Percentiles rank a stretch among this genome's conserved stretches.
Conservation (phyloP, 2,888 invertebrate species). For the Saturnia pavonia region DNA sequence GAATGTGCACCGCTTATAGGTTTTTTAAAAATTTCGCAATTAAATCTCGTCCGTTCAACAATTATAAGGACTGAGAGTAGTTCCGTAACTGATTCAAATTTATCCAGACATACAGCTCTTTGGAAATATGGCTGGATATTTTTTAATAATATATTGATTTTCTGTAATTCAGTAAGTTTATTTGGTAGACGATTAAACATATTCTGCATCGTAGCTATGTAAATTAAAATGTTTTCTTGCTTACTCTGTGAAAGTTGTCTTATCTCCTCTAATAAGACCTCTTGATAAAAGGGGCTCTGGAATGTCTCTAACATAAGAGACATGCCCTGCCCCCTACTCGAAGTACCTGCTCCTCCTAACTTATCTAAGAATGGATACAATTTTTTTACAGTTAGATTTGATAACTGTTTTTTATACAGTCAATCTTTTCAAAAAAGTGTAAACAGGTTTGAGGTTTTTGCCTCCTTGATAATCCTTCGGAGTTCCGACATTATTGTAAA, state of each 20-base stretch:
- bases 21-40: constrained; percentile 2
- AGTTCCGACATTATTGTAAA: too few relatives aligned
- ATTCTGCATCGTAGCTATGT: background rate
- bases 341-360: too few relatives aligned
- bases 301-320: background rate
- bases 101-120: background rate
- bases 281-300: background rate
- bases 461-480: too few relatives aligned
- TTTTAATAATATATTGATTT: background rate
- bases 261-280: background rate
- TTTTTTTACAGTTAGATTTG: too few relatives aligned
- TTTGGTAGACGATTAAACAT: background rate
- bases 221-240: background rate
- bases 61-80: background rate
- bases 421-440: too few relatives aligned
- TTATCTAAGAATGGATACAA: too few relatives aligned
- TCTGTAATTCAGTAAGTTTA: constrained; percentile 1
- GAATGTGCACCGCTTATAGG: background rate
- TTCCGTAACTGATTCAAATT: background rate
- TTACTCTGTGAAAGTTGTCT: background rate
- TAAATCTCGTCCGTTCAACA: background rate
- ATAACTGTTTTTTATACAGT: too few relatives aligned
- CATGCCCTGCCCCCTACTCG: too few relatives aligned
- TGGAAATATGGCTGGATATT: constrained; percentile 1
- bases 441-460: too few relatives aligned